Evolutionary conservation across 2,888 invertebrate species (phyloP).

Genomic region (Pomacea canaliculata): DNA sequence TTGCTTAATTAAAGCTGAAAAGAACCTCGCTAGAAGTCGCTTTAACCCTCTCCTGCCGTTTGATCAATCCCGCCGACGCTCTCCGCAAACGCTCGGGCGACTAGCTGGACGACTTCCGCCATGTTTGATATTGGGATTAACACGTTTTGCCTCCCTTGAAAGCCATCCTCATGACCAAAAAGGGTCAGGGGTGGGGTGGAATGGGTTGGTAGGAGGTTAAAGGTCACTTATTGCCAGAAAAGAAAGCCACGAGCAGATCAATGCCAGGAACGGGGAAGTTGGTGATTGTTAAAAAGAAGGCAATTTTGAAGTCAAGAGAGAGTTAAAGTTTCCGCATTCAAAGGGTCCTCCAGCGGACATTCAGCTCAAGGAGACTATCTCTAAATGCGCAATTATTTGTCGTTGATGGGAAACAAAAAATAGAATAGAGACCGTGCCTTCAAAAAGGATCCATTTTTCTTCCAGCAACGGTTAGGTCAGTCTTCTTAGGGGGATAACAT

Average conservation of each 20-base stretch:
- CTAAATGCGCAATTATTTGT: no score
- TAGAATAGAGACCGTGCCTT: no score
- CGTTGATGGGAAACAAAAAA: no score
- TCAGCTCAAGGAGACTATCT: no score
- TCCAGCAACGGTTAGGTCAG: no score
- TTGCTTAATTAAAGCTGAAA: constrained; percentile 24
- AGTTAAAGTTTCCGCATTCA: no score
- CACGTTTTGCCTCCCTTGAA: constrained; percentile 19
- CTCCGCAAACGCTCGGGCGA: constrained; percentile 15
- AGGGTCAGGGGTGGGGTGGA: neutral
- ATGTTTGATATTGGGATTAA: constrained; percentile 20
- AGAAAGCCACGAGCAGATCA: constrained; percentile 8
- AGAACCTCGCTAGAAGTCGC: constrained; percentile 10
- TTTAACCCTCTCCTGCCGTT: constrained; percentile 15
- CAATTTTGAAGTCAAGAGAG: no score
- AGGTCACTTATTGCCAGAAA: constrained; percentile 6
- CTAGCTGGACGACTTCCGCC: constrained; percentile 18
- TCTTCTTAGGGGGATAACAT: no score
- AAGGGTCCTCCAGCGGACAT: no score
- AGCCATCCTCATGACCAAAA: neutral
- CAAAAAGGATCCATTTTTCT: no score
- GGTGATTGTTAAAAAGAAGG: neutral
- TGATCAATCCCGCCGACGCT: constrained; percentile 2
- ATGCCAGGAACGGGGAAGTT: neutral
- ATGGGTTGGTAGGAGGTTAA: no score